Conservation (phyloP, 1,140 invertebrate genomes). For the Drepana arcuata region DNA sequence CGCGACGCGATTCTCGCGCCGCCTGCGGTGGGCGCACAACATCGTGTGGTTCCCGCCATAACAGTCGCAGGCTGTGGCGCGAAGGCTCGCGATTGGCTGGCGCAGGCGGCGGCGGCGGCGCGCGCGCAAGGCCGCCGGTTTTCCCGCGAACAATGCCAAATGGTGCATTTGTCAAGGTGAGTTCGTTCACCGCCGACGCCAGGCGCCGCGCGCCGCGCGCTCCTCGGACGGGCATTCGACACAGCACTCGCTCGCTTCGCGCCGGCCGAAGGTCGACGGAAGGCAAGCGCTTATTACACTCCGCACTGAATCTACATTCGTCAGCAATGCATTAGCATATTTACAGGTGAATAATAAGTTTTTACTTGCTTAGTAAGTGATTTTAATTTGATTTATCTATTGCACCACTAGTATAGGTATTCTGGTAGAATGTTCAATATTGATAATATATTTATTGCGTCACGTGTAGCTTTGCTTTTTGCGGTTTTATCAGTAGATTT, state of each 20-base stretch:
- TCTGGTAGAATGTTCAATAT: too few species aligned
- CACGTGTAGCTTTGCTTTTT: too few species aligned
- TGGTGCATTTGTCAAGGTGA: conserved; percentile 72
- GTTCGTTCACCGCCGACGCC: conserved; percentile 69
- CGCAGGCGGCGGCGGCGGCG: conserved; percentile 27
- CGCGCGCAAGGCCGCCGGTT: conserved; percentile 68
- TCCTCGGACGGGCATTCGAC: conserved; percentile 16
- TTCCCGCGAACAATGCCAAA: conserved; percentile 71
- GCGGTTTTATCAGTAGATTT: too few species aligned
- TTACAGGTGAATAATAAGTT: conserved; percentile 60
- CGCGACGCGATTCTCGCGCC: conserved; percentile 27
- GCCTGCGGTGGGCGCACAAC: conserved; percentile 22
- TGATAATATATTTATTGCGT: too few species aligned
- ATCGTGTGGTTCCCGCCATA: conserved; percentile 58
- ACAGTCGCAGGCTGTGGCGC: conserved; percentile 62
- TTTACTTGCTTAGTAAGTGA: too few species aligned
- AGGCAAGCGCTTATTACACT: conserved; percentile 44
- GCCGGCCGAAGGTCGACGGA: conserved; percentile 60
- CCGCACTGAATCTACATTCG: conserved; percentile 40
- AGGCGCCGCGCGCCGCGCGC: conserved; percentile 49
- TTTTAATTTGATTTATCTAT: too few species aligned
- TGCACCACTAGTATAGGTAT: too few species aligned
- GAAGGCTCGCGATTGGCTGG: conserved; percentile 56
- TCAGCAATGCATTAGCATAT: conserved; percentile 29
- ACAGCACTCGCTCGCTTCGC: conserved; percentile 37